Base-by-base conservation (phyloP, 2,113 vertebrate species). In the Oncorhynchus nerka region DNA sequence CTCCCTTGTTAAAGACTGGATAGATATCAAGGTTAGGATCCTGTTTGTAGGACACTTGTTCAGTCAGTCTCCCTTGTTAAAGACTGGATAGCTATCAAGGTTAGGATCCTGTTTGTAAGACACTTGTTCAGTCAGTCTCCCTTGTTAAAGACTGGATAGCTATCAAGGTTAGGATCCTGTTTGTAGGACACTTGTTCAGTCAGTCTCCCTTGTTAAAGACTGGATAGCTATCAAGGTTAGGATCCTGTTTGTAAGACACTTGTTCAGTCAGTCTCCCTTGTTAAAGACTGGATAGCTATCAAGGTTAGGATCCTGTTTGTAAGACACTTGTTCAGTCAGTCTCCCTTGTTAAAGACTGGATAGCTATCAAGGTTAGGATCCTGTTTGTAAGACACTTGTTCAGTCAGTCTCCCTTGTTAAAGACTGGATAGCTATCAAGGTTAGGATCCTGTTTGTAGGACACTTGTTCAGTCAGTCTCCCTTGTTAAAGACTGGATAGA, bases 391-490 rank as follows among this genome's bases (percentile, higher is more conserved):
- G 15, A 62, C 82, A 66, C 74, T 80, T 81, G 89, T 77, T 75
- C 83, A 86, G 84, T 84, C 81, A 3, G 28, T 62, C 20, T 62
- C 2, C 51, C 24, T 24, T 62, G 19, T 22, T 5, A 19, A 55
- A 15, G 49, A 19, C 77, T 80, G 12, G 1, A 20, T 5, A 59
- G 26, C 32, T 30, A 12, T 13, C 51, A 72, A 32, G 26, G 49
- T 22, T 24, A 26, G 84, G 79, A 87, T 79, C 75, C 7, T n/a
- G 59, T 22, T 61, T 22, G 59, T 3, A 3, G 2, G 4, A 61
- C 82, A 66, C 74, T 80, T 81, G 89, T 77, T 75, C 84, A 85
- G 83, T 84, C 81, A 81, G 84, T 77, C 85, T 83, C 0, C 28
- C 0, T 28, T 28, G 28, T 28, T 39, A 39, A 39, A 39, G 39